phyloP scores from a whole-genome alignment of 2,113 vertebrate species.

The Heptranchias perlo region DNA sequence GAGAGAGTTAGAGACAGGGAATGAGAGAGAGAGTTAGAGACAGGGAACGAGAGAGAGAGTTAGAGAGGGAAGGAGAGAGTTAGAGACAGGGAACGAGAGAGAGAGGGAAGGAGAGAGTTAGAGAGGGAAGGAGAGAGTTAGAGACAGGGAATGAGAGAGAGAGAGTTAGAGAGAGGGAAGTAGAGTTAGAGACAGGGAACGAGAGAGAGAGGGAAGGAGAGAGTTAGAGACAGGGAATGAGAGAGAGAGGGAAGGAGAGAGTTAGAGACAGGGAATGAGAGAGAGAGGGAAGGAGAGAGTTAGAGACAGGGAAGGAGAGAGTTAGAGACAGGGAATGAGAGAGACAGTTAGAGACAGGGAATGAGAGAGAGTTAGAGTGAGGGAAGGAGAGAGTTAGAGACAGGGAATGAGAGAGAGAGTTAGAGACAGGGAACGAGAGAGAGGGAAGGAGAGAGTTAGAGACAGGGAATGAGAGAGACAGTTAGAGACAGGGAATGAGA shows the following conservation, averaged over 20 bases:
- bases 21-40: too few relatives aligned
- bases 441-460: constrained; percentile 32
- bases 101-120: neutral
- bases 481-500: neutral
- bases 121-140: constrained; percentile 28
- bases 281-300: neutral
- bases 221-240: neutral
- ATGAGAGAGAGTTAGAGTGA: constrained; percentile 40
- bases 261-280: neutral
- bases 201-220: constrained; percentile 39
- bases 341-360: constrained; percentile 34
- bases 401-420: constrained; percentile 36
- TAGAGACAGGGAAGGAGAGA: neutral
- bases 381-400: neutral
- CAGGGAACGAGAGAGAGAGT: neutral
- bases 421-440: too few relatives aligned
- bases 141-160: constrained; percentile 32
- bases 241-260: neutral
- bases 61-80: neutral
- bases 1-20: constrained; percentile 7
- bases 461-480: neutral
- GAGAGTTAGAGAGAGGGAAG: constrained; percentile 33
- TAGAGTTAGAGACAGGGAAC: neutral
- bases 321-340: too few relatives aligned
- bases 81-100: neutral